Evolutionary conservation across 64 coral and sea anemone species (phyloP).

Genomic region (Dendrophyllia cribrosa): DNA sequence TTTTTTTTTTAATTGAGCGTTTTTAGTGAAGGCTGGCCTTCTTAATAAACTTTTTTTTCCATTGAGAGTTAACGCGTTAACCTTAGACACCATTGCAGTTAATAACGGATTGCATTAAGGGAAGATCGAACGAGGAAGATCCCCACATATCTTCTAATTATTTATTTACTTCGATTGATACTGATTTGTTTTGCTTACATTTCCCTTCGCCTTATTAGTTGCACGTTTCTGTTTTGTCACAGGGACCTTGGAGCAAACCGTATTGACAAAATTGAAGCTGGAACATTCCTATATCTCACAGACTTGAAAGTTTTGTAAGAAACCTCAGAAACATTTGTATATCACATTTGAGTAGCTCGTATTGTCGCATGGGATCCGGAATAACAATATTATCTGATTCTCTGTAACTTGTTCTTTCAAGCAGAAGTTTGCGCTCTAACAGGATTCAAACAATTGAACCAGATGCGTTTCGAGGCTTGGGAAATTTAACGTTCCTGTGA

Average conservation of each 20-base stretch:
- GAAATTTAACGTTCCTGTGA: slow-evolving; percentile 20
- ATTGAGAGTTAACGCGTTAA: too few relatives aligned
- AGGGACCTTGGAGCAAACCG: slow-evolving; percentile 4
- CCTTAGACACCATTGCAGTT: too few relatives aligned
- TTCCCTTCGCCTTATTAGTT: not conserved
- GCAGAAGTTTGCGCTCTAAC: slow-evolving; percentile 2
- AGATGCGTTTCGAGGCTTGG: slow-evolving; percentile 1
- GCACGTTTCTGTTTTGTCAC: not conserved
- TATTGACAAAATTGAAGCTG: not conserved
- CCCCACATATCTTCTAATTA: too few relatives aligned
- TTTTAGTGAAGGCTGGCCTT: too few relatives aligned
- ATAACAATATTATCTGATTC: not conserved
- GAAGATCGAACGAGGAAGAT: too few relatives aligned
- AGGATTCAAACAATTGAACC: not conserved
- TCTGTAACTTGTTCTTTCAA: not conserved
- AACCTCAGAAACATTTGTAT: not conserved
- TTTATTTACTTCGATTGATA: too few relatives aligned
- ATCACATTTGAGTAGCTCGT: not conserved
- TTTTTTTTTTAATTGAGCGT: too few relatives aligned
- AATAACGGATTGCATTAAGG: too few relatives aligned
- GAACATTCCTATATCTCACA: not conserved
- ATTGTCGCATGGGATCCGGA: too few relatives aligned
- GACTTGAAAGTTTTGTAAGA: slow-evolving; percentile 25
- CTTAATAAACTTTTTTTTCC: too few relatives aligned
- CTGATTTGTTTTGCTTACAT: too few relatives aligned